Conservation (phyloP, 2,888 invertebrate genomes). For the Xylota sylvarum region DNA sequence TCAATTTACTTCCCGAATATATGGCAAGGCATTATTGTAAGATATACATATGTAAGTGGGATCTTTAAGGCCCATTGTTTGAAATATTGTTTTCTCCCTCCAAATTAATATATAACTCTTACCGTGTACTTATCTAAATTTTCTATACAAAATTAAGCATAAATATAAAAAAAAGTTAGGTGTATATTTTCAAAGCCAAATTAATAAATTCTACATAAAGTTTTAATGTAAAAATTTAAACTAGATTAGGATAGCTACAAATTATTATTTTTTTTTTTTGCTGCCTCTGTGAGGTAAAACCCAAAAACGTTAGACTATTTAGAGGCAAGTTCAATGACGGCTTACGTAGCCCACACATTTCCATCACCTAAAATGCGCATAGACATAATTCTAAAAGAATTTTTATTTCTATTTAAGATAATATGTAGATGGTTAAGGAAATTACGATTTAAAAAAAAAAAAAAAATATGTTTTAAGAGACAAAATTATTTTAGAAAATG, state of each 20-base stretch:
- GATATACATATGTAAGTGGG: slow-evolving; percentile 1
- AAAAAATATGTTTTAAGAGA: slow-evolving; percentile 47
- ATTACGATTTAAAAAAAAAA: slow-evolving; percentile 27
- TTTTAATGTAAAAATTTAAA: slow-evolving; percentile 25
- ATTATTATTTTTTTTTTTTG: slow-evolving; percentile 49
- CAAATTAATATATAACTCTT: not conserved
- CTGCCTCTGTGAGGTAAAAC: slow-evolving; percentile 72
- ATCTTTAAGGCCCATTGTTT: slow-evolving; percentile 15
- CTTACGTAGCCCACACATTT: slow-evolving; percentile 25
- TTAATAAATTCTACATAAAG: slow-evolving; percentile 11
- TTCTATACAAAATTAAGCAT: slow-evolving; percentile 59
- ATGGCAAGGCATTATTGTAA: slow-evolving; percentile 2
- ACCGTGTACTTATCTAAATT: slow-evolving; percentile 13
- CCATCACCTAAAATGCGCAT: not conserved
- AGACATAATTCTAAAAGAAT: not conserved
- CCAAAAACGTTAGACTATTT: slow-evolving; percentile 18
- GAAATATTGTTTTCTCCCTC: not conserved
- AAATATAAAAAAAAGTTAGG: slow-evolving; percentile 27
- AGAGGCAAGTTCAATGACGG: slow-evolving; percentile 22
- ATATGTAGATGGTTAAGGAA: slow-evolving; percentile 30
- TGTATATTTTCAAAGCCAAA: slow-evolving; percentile 30
- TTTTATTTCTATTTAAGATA: slow-evolving; percentile 1
- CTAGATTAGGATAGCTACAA: slow-evolving; percentile 53
- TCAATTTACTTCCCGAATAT: not conserved
- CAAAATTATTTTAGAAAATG: slow-evolving; percentile 49